Evolutionary conservation across 2,797 vertebrate genomes (phyloP).

Genomic region (Acestrorhynchus altus): DNA sequence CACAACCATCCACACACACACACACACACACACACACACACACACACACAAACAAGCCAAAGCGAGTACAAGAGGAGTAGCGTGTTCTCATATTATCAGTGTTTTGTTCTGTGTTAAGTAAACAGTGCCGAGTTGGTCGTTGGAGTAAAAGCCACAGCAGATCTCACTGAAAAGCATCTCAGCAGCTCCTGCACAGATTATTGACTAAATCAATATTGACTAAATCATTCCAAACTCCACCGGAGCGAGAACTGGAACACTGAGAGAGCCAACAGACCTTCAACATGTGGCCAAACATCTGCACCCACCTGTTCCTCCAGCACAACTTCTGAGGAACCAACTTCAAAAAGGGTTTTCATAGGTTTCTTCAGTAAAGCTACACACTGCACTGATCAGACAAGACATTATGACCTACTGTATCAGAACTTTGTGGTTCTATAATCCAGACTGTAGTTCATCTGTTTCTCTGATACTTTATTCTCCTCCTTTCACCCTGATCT

Average conservation of each 20-base stretch:
- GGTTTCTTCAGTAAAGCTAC: no score
- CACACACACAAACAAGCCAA: slow-evolving; percentile 18
- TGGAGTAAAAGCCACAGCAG: slow-evolving; percentile 16
- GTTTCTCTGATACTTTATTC: no score
- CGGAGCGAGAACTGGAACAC: not conserved
- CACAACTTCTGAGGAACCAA: no score
- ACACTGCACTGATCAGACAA: no score
- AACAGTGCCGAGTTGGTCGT: not conserved
- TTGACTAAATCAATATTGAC: slow-evolving; percentile 76
- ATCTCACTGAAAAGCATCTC: slow-evolving; percentile 6
- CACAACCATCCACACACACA: slow-evolving; percentile 15
- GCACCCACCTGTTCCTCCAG: no score
- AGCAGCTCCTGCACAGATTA: slow-evolving; percentile 15
- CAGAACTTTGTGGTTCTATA: no score
- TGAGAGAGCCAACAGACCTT: not conserved
- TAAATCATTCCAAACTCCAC: slow-evolving; percentile 44
- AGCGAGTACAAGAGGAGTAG: not conserved
- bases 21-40: slow-evolving; percentile 21
- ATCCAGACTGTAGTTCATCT: no score
- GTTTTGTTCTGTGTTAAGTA: slow-evolving; percentile 32
- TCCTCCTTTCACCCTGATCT: no score
- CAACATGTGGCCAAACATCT: no score
- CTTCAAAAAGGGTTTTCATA: no score
- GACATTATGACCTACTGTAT: no score
- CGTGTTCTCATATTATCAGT: not conserved